phyloP scores from a whole-genome alignment of 2,888 invertebrate species.

The Anagyrus pseudococci region DNA sequence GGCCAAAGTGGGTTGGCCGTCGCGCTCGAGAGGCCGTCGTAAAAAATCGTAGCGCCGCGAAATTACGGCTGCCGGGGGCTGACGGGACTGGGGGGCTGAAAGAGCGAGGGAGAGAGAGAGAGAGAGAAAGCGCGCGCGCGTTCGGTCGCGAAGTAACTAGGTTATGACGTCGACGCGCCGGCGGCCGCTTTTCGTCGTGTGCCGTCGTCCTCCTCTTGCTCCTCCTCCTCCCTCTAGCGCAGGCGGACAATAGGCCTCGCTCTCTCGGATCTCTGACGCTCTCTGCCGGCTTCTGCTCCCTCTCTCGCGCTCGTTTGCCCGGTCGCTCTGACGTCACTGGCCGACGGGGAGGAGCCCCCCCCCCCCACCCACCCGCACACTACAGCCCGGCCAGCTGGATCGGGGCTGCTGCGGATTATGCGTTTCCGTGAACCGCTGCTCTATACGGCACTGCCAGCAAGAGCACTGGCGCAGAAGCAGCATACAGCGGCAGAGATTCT shows the following conservation, averaged over 20 bases:
- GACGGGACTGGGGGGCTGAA: background rate
- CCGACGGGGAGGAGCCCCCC: background rate
- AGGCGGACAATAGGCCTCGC: slow-evolving; percentile 23
- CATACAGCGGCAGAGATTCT: too few relatives aligned
- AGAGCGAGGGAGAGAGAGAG: slow-evolving; percentile 15
- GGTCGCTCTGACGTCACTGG: slow-evolving; percentile 31
- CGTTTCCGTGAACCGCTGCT: too few relatives aligned
- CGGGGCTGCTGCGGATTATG: too few relatives aligned
- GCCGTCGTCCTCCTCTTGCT: slow-evolving; percentile 1
- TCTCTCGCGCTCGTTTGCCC: too few relatives aligned
- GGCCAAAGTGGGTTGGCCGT: too few relatives aligned
- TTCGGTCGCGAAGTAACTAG: slow-evolving; percentile 43
- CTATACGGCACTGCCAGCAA: too few relatives aligned
- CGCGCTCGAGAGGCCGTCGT: too few relatives aligned
- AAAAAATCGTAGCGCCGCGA: too few relatives aligned
- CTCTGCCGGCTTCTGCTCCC: too few relatives aligned
- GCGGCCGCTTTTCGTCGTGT: slow-evolving; percentile 40
- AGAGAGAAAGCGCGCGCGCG: background rate
- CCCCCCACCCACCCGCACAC: background rate
- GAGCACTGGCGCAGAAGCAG: too few relatives aligned
- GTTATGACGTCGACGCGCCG: slow-evolving; percentile 51
- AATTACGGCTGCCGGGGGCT: slow-evolving; percentile 1
- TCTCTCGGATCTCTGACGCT: too few relatives aligned
- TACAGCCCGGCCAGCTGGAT: too few relatives aligned
- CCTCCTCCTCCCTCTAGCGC: slow-evolving; percentile 1